Base-by-base conservation (phyloP, 23 tunicate species). In the Aplidium turbinatum region DNA sequence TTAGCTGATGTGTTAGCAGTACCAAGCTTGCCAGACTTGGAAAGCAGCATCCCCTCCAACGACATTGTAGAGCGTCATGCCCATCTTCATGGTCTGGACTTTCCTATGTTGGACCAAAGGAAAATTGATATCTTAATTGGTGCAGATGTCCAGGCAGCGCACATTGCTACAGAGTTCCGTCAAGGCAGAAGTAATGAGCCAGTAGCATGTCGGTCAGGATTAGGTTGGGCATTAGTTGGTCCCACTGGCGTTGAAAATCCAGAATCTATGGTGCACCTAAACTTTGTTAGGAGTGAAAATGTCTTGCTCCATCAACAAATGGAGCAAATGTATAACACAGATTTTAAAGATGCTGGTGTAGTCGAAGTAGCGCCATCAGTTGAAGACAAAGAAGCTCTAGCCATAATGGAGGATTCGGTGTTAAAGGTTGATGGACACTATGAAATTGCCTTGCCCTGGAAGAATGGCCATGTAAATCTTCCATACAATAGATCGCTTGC, bases 401-500 rank as follows among this genome's bases (percentile, higher is more conserved):
- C 25, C 34, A 13, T 67, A 6, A 67, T 67, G 18, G 53, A 30
- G 18, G 19, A 31, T 21, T 48, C 63, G 1, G 28, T 24, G 4
- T 2, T 51, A 39, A 2, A 30, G 29, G 24, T 1, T 1, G 42
- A 50, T 1, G 63, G 63, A 1, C 78, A 72, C 31, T 75, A 75
- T 75, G 20, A 33, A 1, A 58, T 75, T 21, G 42, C 40, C 1
- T 42, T 75, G 55, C 80, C 53, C 22, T 36, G 55, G 55, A 75
- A 9, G 21, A 5, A 38, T 4, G 68, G 35, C 1, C 22, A 11
- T 34, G 33, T 48, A 3, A 35, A 11, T 18, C 29, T 73, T 26
- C 79, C 79, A 6, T 38, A 73, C 67, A 73, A 73, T 29, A 18
- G 55, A 29, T 2, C 11, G 3, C 5, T 56, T 47, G 79, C 79